A percentile compares a stretch with the other conserved stretches of the same genome.
phyloP scores from a whole-genome alignment of 1,140 invertebrate genomes.

The Uloborus diversus region DNA sequence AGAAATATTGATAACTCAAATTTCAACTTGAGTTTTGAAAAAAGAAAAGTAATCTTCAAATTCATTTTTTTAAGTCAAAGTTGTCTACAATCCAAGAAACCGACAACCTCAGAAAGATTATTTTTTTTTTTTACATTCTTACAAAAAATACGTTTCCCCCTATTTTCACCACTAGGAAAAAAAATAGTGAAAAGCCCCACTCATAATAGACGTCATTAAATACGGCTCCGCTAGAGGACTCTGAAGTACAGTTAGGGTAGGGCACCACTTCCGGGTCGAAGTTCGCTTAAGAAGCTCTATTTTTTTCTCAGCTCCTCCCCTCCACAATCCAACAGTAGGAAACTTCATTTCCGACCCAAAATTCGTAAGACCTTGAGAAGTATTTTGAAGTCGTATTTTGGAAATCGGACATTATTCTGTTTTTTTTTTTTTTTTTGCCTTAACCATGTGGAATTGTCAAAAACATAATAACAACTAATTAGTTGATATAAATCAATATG shows the following conservation, averaged over 20 bases:
- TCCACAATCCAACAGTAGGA: conserved; percentile 8
- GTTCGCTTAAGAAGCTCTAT: not conserved
- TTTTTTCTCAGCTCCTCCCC: not conserved
- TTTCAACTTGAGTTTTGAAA: not conserved
- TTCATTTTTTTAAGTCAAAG: not conserved
- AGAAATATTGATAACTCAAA: too few species aligned
- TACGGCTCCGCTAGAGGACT: conserved; percentile 30
- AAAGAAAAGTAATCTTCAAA: not conserved
- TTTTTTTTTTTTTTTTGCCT: too few species aligned
- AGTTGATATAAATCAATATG: too few species aligned
- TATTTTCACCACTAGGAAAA: too few species aligned
- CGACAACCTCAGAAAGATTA: not conserved
- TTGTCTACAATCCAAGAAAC: not conserved
- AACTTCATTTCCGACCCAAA: conserved; percentile 32
- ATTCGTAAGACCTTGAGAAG: not conserved
- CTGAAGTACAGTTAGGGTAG: conserved; percentile 38
- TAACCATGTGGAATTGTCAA: too few species aligned
- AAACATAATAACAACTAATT: too few species aligned
- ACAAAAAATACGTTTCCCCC: not conserved
- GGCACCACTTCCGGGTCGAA: conserved; percentile 21
- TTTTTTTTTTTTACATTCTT: conserved; percentile 5
- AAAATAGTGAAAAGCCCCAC: too few species aligned
- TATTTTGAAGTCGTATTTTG: too few species aligned
- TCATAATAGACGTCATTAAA: conserved; percentile 37
- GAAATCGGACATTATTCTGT: too few species aligned